A percentile compares a stretch with the other conserved stretches of the same genome.
Conservation (phyloP, 2,888 invertebrate genomes). For the Harpalus rufipes region DNA sequence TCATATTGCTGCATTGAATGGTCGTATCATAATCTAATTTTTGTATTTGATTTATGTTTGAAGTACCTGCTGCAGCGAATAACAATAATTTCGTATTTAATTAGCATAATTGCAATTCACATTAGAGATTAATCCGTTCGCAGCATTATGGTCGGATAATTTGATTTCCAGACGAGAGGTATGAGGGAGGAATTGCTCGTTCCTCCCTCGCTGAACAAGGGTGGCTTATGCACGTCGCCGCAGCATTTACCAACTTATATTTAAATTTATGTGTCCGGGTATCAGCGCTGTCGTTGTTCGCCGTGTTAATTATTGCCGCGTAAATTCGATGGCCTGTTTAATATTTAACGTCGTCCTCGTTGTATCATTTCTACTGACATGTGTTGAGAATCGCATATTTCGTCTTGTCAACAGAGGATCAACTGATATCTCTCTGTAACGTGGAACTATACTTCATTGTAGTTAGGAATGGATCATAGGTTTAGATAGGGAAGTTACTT, state of each 20-base stretch:
- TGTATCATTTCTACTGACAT: conserved; percentile 53
- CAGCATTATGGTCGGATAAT: conserved; percentile 20
- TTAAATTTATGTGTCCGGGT: conserved; percentile 62
- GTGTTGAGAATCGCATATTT: conserved; percentile 60
- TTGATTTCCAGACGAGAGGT: conserved; percentile 7
- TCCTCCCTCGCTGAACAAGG: not conserved
- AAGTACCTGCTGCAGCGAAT: not conserved
- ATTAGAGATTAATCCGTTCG: conserved; percentile 22
- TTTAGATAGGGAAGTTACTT: no score
- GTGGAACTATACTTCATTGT: not conserved
- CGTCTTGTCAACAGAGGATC: conserved; percentile 55
- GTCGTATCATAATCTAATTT: not conserved
- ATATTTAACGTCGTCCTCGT: conserved; percentile 54
- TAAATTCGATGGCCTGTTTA: conserved; percentile 61
- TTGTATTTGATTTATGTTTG: not conserved
- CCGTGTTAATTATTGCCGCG: conserved; percentile 63
- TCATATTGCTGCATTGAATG: no score
- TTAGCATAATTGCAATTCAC: conserved; percentile 14
- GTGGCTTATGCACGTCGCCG: conserved; percentile 59
- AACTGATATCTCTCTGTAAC: conserved; percentile 1
- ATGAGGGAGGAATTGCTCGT: not conserved
- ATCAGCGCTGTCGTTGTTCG: conserved; percentile 58
- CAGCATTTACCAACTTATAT: conserved; percentile 65
- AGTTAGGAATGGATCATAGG: no score
- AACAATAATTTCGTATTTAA: conserved; percentile 13